These are phyloP conservation scores for Bedellia somnulentella DNA, from an alignment of 2,888 invertebrate genomes.

Conservation along the genomic window DNA sequence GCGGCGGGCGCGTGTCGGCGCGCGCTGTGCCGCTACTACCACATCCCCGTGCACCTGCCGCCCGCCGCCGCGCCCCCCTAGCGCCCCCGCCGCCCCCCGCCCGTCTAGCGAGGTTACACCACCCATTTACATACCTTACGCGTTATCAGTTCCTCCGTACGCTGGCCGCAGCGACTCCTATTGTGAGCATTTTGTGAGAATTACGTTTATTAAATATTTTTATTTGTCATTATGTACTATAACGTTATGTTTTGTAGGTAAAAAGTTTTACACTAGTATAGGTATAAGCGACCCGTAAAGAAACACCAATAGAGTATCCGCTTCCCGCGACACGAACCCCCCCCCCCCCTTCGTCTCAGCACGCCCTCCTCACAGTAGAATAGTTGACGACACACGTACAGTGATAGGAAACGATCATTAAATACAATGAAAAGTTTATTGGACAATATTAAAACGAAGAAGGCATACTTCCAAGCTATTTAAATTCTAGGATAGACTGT, in stretches of 20 bases:
- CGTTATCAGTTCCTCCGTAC: too few species aligned
- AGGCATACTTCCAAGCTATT: conserved; percentile 58
- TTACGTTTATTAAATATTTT: too few species aligned
- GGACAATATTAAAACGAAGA: conserved; percentile 55
- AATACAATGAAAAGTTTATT: conserved; percentile 51
- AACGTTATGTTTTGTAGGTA: conserved; percentile 50
- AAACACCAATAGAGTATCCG: conserved; percentile 62
- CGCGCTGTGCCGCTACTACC: conserved; percentile 95
- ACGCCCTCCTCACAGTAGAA: conserved; percentile 28
- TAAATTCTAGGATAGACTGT: conserved; percentile 54
- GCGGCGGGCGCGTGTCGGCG: conserved; percentile 92
- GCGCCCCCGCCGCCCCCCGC: conserved; percentile 17
- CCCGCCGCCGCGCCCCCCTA: conserved; percentile 67
- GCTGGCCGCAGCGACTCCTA: conserved; percentile 19
- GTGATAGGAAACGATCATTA: conserved; percentile 40
- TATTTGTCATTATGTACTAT: conserved; percentile 35
- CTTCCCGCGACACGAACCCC: conserved; percentile 24
- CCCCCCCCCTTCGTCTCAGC: conserved; percentile 13
- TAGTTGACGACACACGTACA: conserved; percentile 57
- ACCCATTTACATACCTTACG: conserved; percentile 1
- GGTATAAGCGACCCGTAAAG: conserved; percentile 56
- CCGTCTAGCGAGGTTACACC: conserved; percentile 12
- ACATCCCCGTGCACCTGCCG: conserved; percentile 90
- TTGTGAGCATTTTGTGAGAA: conserved; percentile 58
- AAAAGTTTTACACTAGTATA: conserved; percentile 59